These are phyloP conservation scores for Sander vitreus DNA, from an alignment of 2,113 vertebrate genomes.

Conservation along the genomic window DNA sequence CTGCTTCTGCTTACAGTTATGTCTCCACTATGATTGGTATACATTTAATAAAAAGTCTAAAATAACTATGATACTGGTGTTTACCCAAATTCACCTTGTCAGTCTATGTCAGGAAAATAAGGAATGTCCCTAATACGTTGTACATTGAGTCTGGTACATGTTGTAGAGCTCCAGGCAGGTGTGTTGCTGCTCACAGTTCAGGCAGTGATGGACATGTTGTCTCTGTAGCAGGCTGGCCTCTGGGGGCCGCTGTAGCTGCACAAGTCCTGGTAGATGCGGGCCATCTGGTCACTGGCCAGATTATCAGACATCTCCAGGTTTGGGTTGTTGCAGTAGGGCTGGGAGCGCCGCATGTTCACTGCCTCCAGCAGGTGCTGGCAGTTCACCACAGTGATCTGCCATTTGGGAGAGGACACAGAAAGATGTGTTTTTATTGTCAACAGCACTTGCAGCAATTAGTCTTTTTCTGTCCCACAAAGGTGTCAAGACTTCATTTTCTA, in stretches of 20 bases:
- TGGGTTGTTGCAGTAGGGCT: slow-evolving; percentile 74
- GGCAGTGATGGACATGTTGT: slow-evolving; percentile 93
- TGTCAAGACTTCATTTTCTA: background rate
- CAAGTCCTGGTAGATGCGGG: slow-evolving; percentile 86
- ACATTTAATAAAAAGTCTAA: background rate
- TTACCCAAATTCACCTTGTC: background rate
- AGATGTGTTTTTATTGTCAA: background rate
- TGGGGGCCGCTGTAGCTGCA: slow-evolving; percentile 83
- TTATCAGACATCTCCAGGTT: slow-evolving; percentile 80
- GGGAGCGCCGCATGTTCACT: slow-evolving; percentile 75
- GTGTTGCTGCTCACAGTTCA: slow-evolving; percentile 70
- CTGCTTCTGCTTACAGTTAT: background rate
- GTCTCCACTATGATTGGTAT: background rate
- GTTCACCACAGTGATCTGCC: slow-evolving; percentile 82
- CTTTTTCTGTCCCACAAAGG: background rate
- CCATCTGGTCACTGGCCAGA: slow-evolving; percentile 81
- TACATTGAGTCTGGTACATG: background rate
- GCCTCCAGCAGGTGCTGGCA: slow-evolving; percentile 85
- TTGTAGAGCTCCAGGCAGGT: slow-evolving; percentile 32
- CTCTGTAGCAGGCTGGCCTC: slow-evolving; percentile 89
- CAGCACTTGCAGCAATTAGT: background rate
- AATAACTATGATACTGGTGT: background rate
- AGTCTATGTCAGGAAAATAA: slow-evolving; percentile 26
- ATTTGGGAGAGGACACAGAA: background rate
- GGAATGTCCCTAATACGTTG: slow-evolving; percentile 23